A percentile compares a stretch with the other conserved stretches of the same genome.
Conservation (phyloP, 2,888 invertebrate species). For the Sturmia bella region DNA sequence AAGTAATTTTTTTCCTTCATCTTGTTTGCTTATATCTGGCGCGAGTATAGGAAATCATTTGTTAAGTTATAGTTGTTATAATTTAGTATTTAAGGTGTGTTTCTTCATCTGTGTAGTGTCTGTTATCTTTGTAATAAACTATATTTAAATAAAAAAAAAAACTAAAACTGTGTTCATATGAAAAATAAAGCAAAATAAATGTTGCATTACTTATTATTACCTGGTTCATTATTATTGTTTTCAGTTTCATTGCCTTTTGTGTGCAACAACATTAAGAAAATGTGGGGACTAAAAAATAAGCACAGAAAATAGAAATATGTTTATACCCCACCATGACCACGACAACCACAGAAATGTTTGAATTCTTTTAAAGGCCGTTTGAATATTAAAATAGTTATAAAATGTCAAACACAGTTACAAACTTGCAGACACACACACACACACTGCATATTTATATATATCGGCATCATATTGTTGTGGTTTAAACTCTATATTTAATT, state of each 20-base stretch:
- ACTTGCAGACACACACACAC: not conserved
- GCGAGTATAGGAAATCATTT: conserved; percentile 62
- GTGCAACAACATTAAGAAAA: conserved; percentile 30
- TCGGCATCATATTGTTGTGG: not conserved
- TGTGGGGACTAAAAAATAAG: conserved; percentile 44
- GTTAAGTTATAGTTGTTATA: conserved; percentile 47
- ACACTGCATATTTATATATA: not conserved
- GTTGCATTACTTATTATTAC: conserved; percentile 42
- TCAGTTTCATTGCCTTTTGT: conserved; percentile 64
- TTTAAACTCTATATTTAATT: conserved; percentile 12
- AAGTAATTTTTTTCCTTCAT: not conserved
- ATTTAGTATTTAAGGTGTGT: conserved; percentile 69
- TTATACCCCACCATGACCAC: conserved; percentile 1
- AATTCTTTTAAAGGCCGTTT: conserved; percentile 72
- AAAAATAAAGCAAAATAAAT: conserved; percentile 28
- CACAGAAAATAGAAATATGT: not conserved
- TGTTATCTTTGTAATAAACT: conserved; percentile 63
- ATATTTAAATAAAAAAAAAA: conserved; percentile 54
- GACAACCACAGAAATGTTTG: conserved; percentile 61
- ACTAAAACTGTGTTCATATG: not conserved
- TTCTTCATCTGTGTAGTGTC: conserved; percentile 59
- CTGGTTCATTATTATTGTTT: conserved; percentile 63
- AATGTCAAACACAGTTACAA: conserved; percentile 9
- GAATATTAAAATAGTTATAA: conserved; percentile 36
- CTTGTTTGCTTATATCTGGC: conserved; percentile 6